These are phyloP conservation scores for Oncorhynchus mykiss DNA, from an alignment of 2,113 vertebrate genomes.

Conservation along the genomic window DNA sequence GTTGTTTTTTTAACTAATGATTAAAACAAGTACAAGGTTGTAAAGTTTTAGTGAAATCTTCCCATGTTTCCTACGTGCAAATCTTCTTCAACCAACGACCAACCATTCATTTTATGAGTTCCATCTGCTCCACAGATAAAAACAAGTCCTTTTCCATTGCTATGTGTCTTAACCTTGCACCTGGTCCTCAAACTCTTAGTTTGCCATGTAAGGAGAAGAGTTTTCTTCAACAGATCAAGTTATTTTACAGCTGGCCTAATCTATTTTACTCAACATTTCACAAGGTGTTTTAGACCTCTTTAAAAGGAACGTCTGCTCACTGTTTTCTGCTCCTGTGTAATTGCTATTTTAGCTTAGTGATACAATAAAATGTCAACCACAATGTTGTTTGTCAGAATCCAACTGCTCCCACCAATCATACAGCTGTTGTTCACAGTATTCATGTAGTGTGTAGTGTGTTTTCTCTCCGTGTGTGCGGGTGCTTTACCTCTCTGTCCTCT, in stretches of 20 bases:
- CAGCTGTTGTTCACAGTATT: neutral
- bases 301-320: neutral
- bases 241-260: slow-evolving; percentile 8
- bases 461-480: slow-evolving; percentile 35
- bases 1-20: neutral
- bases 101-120: neutral
- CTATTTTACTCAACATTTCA: neutral
- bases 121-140: slow-evolving; percentile 4
- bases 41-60: neutral
- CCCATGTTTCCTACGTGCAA: neutral
- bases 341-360: neutral
- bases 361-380: neutral
- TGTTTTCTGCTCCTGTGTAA: neutral
- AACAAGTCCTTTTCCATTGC: neutral
- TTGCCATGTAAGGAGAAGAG: slow-evolving; percentile 1
- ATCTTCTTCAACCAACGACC: neutral
- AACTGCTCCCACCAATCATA: neutral
- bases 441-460: neutral
- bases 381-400: neutral
- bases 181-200: neutral
- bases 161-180: neutral
- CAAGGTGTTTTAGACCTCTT: neutral
- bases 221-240: slow-evolving; percentile 5
- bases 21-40: neutral
- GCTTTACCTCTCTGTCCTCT: slow-evolving; percentile 75